These are phyloP conservation scores for Sandelia bainsii DNA, from an alignment of 2,797 vertebrate species.

Conservation along the genomic window DNA sequence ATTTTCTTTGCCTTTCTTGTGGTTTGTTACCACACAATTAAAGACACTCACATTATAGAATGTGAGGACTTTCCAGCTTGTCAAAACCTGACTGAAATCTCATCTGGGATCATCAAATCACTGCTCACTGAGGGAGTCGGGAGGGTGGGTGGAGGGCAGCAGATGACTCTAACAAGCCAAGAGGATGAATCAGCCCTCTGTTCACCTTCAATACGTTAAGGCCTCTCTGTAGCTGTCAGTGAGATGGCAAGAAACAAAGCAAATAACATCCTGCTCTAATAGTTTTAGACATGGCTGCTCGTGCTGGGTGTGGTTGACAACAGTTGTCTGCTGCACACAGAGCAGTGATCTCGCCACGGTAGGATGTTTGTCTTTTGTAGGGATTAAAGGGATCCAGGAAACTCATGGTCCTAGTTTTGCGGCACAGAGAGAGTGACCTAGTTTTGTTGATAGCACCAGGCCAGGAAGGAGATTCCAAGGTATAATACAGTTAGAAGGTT, in stretches of 20 bases:
- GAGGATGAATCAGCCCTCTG: slow-evolving; percentile 72
- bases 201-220: slow-evolving; percentile 48
- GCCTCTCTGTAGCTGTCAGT: slow-evolving; percentile 67
- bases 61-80: slow-evolving; percentile 68
- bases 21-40: slow-evolving; percentile 50
- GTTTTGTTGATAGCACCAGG: slow-evolving; percentile 64
- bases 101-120: slow-evolving; percentile 51
- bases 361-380: slow-evolving; percentile 78
- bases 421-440: slow-evolving; percentile 62
- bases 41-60: slow-evolving; percentile 39
- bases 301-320: slow-evolving; percentile 71
- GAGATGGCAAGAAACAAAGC: slow-evolving; percentile 61
- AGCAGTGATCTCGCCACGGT: slow-evolving; percentile 56
- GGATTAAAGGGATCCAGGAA: slow-evolving; percentile 81
- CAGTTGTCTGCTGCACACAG: slow-evolving; percentile 65
- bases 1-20: slow-evolving; percentile 56
- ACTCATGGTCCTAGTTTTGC: slow-evolving; percentile 75
- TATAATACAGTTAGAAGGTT: slow-evolving; percentile 61
- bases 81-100: slow-evolving; percentile 70
- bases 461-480: slow-evolving; percentile 70
- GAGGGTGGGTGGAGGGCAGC: slow-evolving; percentile 17
- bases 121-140: slow-evolving; percentile 9
- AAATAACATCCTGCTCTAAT: slow-evolving; percentile 64
- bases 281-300: slow-evolving; percentile 67
- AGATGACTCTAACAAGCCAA: slow-evolving; percentile 60